Base-by-base conservation (phyloP, 2,888 invertebrate species). In the Leucophora obtusa region DNA sequence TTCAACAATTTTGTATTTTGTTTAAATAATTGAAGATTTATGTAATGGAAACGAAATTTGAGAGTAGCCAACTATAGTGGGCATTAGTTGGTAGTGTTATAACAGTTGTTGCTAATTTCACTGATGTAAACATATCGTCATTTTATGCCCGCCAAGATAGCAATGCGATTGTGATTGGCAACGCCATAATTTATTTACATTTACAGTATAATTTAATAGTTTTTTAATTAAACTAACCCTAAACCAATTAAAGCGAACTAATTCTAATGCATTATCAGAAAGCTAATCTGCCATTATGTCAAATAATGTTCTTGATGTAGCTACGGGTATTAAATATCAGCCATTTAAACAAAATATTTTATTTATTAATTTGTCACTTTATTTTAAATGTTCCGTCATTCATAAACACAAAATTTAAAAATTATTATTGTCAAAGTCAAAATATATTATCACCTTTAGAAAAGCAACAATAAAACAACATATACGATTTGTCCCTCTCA, bases 301-400 rank as follows among this genome's bases (percentile, higher is more conserved):
- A 35, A 35, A 35, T 9, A 35, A 62, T 24, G 60, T 47, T 59
- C 51, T 59, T 71, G 38, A 72, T 63, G 10, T 9, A 14, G 56
- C n/a, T n/a, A n/a, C n/a, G n/a, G n/a, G 35, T 53, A 28, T 66
- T 66, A 66, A 53, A 74, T 60, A 65, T 60, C 21, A 60, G 47
- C 54, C 18, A 74, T 60, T 47, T 68, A 68, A 62, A 62, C 28
- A 75, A 54, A n/a, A 75, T 35, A 62, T 74, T 74, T 66, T 51
- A 53, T 50, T 51, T 60, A 74, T 51, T 74, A 68, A 74, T 68
- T 68, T 74, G 68, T 74, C 68, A 62, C 11, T 51, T 65, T 24
- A 65, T 73, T 51, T 28, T 24, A 28, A 65, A 58, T 59, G 18
- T 66, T 38, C 14, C 17, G 24, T 38, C 69, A 62, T 43, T 33